phyloP scores from a whole-genome alignment of 2,797 vertebrate species.

The Acanthurus tractus region DNA sequence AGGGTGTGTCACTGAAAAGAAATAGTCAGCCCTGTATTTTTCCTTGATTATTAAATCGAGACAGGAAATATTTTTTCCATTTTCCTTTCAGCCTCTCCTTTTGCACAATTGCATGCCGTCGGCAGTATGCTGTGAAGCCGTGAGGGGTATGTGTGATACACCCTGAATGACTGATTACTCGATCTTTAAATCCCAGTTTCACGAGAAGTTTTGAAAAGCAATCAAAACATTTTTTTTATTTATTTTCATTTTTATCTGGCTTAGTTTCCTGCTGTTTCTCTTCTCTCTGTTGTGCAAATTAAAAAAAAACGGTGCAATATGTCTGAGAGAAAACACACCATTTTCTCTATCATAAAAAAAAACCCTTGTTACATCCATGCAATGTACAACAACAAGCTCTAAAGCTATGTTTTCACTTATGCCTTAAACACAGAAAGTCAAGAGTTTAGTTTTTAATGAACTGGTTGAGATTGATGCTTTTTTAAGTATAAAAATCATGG shows the following conservation, averaged over 20 bases:
- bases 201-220: constrained; percentile 43
- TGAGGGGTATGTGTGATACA: constrained; percentile 34
- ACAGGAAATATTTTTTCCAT: constrained; percentile 29
- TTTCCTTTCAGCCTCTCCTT: constrained; percentile 42
- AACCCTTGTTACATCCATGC: background rate
- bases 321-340: background rate
- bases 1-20: constrained; percentile 1
- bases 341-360: background rate
- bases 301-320: background rate
- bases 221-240: constrained; percentile 35
- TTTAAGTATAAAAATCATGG: constrained; percentile 7
- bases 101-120: constrained; percentile 29
- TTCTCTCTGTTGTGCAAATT: constrained; percentile 3
- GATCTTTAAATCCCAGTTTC: constrained; percentile 47
- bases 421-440: background rate
- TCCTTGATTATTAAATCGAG: constrained; percentile 44
- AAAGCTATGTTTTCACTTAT: constrained; percentile 17
- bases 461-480: constrained; percentile 9
- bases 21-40: constrained; percentile 18
- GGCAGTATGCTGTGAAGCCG: constrained; percentile 40
- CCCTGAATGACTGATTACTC: constrained; percentile 36
- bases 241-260: background rate
- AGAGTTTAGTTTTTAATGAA: constrained; percentile 17
- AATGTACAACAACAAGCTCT: constrained; percentile 10
- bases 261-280: background rate